Conservation (phyloP, 2,888 invertebrate genomes). For the Drosophila sordidula region DNA sequence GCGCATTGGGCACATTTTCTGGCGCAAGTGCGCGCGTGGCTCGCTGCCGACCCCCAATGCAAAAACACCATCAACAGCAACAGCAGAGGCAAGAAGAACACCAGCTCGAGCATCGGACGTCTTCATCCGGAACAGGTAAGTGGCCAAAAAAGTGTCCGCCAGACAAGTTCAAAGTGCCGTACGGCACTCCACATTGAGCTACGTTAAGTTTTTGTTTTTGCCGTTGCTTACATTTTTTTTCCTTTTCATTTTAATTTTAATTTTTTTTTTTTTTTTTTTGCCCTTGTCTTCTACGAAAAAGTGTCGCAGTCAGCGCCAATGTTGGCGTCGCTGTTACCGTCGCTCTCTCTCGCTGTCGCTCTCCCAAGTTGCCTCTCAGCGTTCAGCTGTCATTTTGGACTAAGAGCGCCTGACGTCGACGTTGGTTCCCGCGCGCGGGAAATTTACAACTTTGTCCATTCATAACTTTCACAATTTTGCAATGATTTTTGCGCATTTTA, state of each 20-base stretch:
- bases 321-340: constrained; percentile 40
- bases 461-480: constrained; percentile 56
- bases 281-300: constrained; percentile 41
- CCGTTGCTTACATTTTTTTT: constrained; percentile 27
- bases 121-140: constrained; percentile 56
- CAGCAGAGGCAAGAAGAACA: constrained; percentile 2
- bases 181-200: constrained; percentile 20
- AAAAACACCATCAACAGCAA: constrained; percentile 16
- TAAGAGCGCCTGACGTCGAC: constrained; percentile 54
- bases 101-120: constrained; percentile 20
- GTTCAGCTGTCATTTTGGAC: constrained; percentile 65
- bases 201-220: constrained; percentile 25
- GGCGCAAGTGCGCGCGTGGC: constrained; percentile 47
- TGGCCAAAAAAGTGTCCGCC: constrained; percentile 9
- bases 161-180: constrained; percentile 34
- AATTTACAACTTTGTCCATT: constrained; percentile 66
- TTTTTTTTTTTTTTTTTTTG: constrained; percentile 32
- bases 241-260: neutral
- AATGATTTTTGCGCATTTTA: constrained; percentile 63
- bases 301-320: constrained; percentile 20
- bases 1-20: constrained; percentile 30
- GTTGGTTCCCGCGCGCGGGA: constrained; percentile 84
- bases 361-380: constrained; percentile 60
- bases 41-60: constrained; percentile 49
- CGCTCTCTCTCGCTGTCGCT: constrained; percentile 36